phyloP scores from a whole-genome alignment of 2,113 vertebrate genomes.

The Poecile atricapillus region DNA sequence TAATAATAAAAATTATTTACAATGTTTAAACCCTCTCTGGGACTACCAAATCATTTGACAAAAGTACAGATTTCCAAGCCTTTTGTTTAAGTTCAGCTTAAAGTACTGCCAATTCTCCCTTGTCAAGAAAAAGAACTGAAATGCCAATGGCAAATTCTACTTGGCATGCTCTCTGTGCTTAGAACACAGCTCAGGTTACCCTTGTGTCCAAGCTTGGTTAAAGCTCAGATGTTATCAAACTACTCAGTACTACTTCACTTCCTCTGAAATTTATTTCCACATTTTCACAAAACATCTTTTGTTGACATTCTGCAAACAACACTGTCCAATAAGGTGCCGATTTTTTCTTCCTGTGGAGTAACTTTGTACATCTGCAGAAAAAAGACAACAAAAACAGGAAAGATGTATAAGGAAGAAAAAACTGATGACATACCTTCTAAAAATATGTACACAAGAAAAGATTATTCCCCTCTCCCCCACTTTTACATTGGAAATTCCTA shows the following conservation, averaged over 20 bases:
- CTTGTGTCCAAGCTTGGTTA: neutral
- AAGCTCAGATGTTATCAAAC: neutral
- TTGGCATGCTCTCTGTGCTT: neutral
- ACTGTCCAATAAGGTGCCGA: slow-evolving; percentile 82
- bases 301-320: slow-evolving; percentile 92
- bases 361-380: slow-evolving; percentile 88
- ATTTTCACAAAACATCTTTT: slow-evolving; percentile 86
- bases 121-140: neutral
- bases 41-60: neutral
- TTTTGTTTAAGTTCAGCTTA: neutral
- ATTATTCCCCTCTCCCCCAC: neutral
- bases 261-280: neutral
- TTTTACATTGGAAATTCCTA: neutral
- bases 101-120: neutral
- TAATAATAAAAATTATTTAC: neutral
- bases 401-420: neutral
- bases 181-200: neutral
- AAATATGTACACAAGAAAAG: neutral
- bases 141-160: neutral
- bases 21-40: neutral
- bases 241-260: neutral
- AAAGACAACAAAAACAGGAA: neutral
- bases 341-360: slow-evolving; percentile 83
- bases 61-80: neutral
- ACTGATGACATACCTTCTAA: neutral